phyloP scores from a whole-genome alignment of 2,888 invertebrate species.

The Xylota sylvarum region DNA sequence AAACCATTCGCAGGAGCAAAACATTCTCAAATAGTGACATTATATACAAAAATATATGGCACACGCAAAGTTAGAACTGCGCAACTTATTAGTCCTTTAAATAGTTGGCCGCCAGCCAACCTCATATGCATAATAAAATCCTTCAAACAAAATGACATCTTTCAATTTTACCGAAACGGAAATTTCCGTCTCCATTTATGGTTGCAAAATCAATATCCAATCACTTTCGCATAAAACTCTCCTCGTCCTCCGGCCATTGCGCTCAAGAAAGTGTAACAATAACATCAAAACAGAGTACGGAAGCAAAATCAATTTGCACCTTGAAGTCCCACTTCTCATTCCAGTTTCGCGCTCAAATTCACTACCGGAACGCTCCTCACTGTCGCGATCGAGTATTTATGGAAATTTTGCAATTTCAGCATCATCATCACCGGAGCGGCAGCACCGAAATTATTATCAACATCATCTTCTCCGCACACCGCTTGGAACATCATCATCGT shows the following conservation, averaged over 20 bases:
- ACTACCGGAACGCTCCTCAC: not conserved
- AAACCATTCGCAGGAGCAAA: not conserved
- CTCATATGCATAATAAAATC: not conserved
- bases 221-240: conserved; percentile 16
- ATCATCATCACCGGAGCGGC: conserved; percentile 40
- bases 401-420: conserved; percentile 62
- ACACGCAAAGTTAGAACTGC: not conserved
- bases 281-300: conserved; percentile 1
- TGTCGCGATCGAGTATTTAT: conserved; percentile 25
- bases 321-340: not conserved
- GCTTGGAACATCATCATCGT: conserved; percentile 11
- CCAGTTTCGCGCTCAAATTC: not conserved
- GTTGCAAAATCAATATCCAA: conserved; percentile 32
- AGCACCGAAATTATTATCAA: conserved; percentile 37
- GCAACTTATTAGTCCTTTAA: not conserved
- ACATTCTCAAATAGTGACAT: not conserved
- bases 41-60: not conserved
- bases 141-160: not conserved
- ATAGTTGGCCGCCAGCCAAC: not conserved
- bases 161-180: not conserved
- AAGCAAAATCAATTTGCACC: conserved; percentile 36
- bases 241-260: not conserved
- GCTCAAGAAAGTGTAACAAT: not conserved
- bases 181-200: not conserved
- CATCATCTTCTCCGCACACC: too few relatives aligned